Base-by-base conservation (phyloP, 2,888 invertebrate species). In the Drosophila conformis region DNA sequence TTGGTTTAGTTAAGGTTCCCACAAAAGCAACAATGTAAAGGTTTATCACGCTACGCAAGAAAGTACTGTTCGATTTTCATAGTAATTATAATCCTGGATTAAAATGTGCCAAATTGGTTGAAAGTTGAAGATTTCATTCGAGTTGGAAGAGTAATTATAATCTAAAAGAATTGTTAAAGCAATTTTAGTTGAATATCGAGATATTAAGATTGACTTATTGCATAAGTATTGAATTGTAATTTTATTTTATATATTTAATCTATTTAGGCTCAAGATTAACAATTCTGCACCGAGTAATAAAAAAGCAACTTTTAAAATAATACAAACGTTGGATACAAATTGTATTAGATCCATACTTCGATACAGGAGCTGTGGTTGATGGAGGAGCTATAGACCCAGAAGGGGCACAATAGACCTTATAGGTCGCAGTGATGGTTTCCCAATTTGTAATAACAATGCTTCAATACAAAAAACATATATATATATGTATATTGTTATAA, bases 21-120 rank as follows among this genome's bases (percentile, higher is more conserved):
- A 51, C 46, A 46, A 36, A 18, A 64, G 46, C 52, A 56, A 54
- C 27, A 68, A 54, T 59, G 21, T 67, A 29, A 27, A 31, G 8
- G 18, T 40, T 29, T 33, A 15, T 11, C 40, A 10, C 13, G 31
- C 21, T 8, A 15, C 52, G n/a, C 21, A 2, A 21, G 8, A 15
- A 25, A 18, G 7, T 6, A 11, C 21, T 54, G 0, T 5, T 53
- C 5, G 11, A 21, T 25, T 11, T 36, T 7, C 1, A 6, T 25
- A 18, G 21, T 35, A 15, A 10, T 21, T 5, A 21, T 10, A 27
- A 21, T 31, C n/a, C n/a, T 1, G n/a, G 13, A 51, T 31, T 29
- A n/a, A 7, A n/a, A 31, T 33, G 4, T 25, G 15, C 0, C 2
- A 15, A 46, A 15, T 2, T 46, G 1, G 4, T 15, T 1, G 1